Base-by-base conservation (phyloP, 2,888 invertebrate genomes). In the Caenorhabditis auriculariae region DNA sequence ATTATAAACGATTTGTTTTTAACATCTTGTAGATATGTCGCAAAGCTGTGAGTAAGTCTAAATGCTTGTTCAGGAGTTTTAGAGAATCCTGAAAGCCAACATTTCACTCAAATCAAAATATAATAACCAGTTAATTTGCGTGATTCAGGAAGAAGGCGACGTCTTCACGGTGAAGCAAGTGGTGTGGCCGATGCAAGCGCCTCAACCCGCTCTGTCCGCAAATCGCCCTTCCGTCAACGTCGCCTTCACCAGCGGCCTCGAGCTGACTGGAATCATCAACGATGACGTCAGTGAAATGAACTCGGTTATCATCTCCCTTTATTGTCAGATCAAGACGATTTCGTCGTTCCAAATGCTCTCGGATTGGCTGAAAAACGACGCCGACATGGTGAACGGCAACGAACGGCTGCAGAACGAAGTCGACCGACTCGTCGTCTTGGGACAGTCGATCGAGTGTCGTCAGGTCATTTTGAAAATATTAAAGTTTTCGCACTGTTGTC, bases 221-320 rank as follows among this genome's bases (percentile, higher is more conserved):
- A 6, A 17, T 9, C 26, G 37, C 4, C 43, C 50, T 1, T 49
- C 53, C 9, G 43, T n/a, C 5, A 44, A 26, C 2, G 41, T 69
- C 12, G 69, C 62, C 23, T 57, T 69, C 29, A 32, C 66, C n/a
- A 63, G 63, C 51, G 69, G 69, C 26, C 46, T 69, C 15, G 66
- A 69, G 4, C 39, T 69, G 21, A 44, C 50, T 19, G 69, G 69
- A 46, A 45, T 55, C n/a, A 32, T 54, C 2, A 53, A 45, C 1
- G 39, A 47, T 17, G 65, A 66, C 50, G 68, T 62, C 21, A 43
- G 60, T 54, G 24, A n/a, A 15, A 42, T 28, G 19, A 27, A 21
- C 7, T 19, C 27, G 6, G 42, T n/a, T n/a, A n/a, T n/a, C n/a
- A n/a, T n/a, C n/a, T n/a, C 23, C n/a, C 15, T 23, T 17, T 37